Evolutionary conservation across 2,113 vertebrate genomes (phyloP).

Genomic region (Lophochroa leadbeateri): DNA sequence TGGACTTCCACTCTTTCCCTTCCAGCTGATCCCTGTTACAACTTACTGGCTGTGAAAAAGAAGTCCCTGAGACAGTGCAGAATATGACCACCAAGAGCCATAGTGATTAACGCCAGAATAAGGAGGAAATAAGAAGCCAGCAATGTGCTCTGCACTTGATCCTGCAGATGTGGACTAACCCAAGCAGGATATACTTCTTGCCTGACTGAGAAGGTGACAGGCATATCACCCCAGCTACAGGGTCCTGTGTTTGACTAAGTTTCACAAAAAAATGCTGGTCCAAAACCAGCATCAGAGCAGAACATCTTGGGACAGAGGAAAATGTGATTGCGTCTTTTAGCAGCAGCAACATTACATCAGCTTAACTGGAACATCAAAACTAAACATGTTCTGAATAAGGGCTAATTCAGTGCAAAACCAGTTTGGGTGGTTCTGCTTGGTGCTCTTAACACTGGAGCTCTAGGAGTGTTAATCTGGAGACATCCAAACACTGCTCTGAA

Average conservation of each 20-base stretch:
- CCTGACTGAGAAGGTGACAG: background rate
- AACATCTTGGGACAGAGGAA: background rate
- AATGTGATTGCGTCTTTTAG: background rate
- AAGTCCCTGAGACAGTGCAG: slow-evolving; percentile 40
- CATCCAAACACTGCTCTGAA: background rate
- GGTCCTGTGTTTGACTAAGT: background rate
- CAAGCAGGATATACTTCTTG: background rate
- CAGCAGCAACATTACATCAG: background rate
- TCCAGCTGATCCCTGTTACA: slow-evolving; percentile 46
- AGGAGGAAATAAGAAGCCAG: slow-evolving; percentile 38
- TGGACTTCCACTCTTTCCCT: slow-evolving; percentile 22
- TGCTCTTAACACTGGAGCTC: background rate
- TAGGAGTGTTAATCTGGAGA: background rate
- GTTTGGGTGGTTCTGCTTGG: background rate
- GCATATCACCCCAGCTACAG: background rate
- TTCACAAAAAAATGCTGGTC: background rate
- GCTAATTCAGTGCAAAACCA: background rate
- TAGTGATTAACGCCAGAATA: slow-evolving; percentile 10
- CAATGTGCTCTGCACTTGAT: background rate
- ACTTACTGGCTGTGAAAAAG: slow-evolving; percentile 58
- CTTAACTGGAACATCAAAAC: background rate
- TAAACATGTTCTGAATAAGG: background rate
- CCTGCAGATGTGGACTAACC: background rate
- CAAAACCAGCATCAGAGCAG: background rate
- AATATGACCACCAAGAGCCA: slow-evolving; percentile 29